These are phyloP conservation scores for Drosophila siamana DNA, from an alignment of 2,888 invertebrate genomes.

Conservation along the genomic window DNA sequence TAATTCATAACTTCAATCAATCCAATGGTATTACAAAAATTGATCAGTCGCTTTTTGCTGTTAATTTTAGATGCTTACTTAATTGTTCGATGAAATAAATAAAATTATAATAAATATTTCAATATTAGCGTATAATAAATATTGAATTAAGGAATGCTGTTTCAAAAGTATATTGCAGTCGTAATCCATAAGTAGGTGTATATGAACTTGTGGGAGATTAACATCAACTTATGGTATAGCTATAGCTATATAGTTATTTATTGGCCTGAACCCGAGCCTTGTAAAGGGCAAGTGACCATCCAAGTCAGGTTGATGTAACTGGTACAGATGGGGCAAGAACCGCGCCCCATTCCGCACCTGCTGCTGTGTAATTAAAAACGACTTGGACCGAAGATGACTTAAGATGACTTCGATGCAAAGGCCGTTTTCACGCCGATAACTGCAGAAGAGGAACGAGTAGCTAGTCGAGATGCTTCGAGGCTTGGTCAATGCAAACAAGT, in stretches of 20 bases:
- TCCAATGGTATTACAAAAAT: too few relatives aligned
- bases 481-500: conserved; percentile 50
- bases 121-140: background rate
- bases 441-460: conserved; percentile 24
- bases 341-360: conserved; percentile 36
- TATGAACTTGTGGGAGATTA: conserved; percentile 5
- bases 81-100: background rate
- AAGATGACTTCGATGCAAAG: conserved; percentile 51
- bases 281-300: conserved; percentile 26
- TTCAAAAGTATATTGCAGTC: background rate
- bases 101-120: background rate
- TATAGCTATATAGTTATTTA: background rate
- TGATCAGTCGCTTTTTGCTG: too few relatives aligned
- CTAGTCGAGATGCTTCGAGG: conserved; percentile 12
- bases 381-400: conserved; percentile 20
- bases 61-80: too few relatives aligned
- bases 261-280: conserved; percentile 5
- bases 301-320: conserved; percentile 10
- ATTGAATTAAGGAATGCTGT: conserved; percentile 4
- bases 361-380: conserved; percentile 35
- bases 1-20: too few relatives aligned
- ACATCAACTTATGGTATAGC: conserved; percentile 8
- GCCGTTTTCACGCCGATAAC: conserved; percentile 38
- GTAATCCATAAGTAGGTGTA: background rate
- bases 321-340: conserved; percentile 7